Conservation (phyloP, 2,113 vertebrate species). For the Vimba vimba region DNA sequence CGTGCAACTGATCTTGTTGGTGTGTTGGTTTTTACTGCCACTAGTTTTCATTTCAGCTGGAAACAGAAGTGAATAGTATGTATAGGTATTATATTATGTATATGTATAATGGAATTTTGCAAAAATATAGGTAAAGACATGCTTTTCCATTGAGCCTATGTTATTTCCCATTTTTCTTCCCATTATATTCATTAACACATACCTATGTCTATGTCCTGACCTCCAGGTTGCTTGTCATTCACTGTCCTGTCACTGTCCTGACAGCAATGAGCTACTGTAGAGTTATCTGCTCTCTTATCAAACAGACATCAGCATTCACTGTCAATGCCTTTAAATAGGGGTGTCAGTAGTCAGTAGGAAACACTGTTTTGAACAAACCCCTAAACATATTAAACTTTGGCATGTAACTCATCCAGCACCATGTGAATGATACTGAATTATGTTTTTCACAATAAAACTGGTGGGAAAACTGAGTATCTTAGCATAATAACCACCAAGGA, state of each 20-base stretch:
- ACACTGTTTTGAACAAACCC: neutral
- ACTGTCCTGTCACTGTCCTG: slow-evolving; percentile 13
- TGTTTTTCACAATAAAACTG: neutral
- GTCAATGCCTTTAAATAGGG: neutral
- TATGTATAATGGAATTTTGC: no score
- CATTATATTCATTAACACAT: slow-evolving; percentile 17
- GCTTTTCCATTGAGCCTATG: no score
- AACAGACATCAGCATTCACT: slow-evolving; percentile 21
- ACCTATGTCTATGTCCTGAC: slow-evolving; percentile 44
- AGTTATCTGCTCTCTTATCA: slow-evolving; percentile 36
- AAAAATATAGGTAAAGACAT: no score
- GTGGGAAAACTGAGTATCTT: neutral
- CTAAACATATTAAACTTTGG: neutral
- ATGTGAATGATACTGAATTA: neutral
- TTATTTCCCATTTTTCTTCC: neutral
- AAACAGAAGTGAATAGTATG: neutral
- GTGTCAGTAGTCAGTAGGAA: neutral
- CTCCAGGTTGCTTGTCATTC: slow-evolving; percentile 44
- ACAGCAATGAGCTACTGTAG: slow-evolving; percentile 2
- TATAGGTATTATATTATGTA: no score
- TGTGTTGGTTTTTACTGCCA: neutral
- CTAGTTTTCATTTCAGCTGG: neutral
- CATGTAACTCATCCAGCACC: neutral
- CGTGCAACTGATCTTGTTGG: no score
- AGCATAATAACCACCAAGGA: no score